Conservation (phyloP, 2,113 vertebrate genomes). For the Leucopternis melanops region DNA sequence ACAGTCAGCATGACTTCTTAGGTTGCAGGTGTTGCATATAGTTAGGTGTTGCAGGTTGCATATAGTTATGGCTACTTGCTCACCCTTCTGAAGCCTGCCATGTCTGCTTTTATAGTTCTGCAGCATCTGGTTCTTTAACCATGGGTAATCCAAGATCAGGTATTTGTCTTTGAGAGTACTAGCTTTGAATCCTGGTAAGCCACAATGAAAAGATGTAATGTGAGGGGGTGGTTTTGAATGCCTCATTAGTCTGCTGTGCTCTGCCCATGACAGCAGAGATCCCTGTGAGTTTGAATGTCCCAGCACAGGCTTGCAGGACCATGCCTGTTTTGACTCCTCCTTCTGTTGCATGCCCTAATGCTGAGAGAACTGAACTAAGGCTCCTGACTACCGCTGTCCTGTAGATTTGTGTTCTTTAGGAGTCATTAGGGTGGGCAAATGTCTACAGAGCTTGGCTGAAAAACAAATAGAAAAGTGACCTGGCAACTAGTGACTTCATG, state of each 20-base stretch:
- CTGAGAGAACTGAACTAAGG: background rate
- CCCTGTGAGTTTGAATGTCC: no score
- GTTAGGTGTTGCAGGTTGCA: fast-evolving
- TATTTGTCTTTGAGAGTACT: background rate
- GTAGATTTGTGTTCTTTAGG: background rate
- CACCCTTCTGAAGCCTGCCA: background rate
- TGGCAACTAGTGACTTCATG: background rate
- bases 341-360: fast-evolving
- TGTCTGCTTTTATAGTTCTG: background rate
- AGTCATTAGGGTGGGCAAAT: background rate
- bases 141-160: background rate
- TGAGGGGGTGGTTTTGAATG: background rate
- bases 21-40: background rate
- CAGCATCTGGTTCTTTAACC: background rate
- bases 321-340: background rate
- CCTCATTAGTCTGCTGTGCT: background rate
- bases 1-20: background rate
- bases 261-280: background rate
- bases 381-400: background rate
- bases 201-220: background rate
- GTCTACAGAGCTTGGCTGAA: background rate
- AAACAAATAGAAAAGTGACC: background rate
- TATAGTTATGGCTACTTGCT: background rate
- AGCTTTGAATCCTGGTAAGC: background rate
- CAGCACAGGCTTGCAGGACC: background rate